Evolutionary conservation across 1,140 invertebrate genomes (phyloP).

Genomic region (Papilio helenus): DNA sequence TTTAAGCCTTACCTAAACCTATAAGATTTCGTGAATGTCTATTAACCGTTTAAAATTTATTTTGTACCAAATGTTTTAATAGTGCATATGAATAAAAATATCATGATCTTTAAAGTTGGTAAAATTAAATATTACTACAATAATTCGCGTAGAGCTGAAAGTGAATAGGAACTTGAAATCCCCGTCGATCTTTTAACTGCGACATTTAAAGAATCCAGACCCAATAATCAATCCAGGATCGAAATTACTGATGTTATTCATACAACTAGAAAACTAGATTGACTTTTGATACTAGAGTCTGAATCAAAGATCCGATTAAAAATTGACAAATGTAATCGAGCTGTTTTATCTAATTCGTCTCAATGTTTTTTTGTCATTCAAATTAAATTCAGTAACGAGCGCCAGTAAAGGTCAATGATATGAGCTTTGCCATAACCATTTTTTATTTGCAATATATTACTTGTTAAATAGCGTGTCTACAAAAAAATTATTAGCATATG

Average conservation of each 20-base stretch:
- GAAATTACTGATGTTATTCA: no score
- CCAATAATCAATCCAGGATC: no score
- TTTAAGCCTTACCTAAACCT: background rate
- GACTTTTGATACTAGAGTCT: background rate
- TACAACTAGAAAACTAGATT: no score
- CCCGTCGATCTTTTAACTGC: no score
- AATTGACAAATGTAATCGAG: background rate
- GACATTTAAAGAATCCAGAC: no score
- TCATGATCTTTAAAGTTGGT: no score
- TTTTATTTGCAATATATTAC: background rate
- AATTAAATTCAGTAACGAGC: constrained; percentile 18
- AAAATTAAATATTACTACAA: no score
- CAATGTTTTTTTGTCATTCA: constrained; percentile 7
- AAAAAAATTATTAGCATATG: background rate
- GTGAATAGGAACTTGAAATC: no score
- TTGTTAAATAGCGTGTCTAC: background rate
- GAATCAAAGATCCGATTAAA: background rate
- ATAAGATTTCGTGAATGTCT: background rate
- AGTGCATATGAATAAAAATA: no score
- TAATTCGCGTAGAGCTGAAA: no score
- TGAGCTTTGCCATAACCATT: background rate
- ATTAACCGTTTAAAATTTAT: background rate
- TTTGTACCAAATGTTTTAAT: background rate
- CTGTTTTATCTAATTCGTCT: background rate
- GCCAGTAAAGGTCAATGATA: constrained; percentile 23